Percentiles rank a stretch among this genome's conserved stretches.
phyloP scores from a whole-genome alignment of 2,113 vertebrate genomes.

The Crotalus helleri region DNA sequence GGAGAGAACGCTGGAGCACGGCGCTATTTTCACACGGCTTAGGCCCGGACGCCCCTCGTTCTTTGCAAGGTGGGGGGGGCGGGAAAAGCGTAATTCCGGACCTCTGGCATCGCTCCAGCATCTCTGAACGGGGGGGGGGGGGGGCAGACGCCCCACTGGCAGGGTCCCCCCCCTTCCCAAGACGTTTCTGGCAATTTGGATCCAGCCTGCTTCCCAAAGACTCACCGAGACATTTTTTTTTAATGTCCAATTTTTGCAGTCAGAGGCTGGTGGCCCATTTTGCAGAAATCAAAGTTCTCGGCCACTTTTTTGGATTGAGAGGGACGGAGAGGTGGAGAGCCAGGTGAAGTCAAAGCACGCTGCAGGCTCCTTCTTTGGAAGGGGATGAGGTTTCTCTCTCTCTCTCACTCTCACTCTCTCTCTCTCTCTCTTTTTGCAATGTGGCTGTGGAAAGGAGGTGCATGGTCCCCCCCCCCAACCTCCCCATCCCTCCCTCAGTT shows the following conservation, averaged over 20 bases:
- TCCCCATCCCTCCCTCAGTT: neutral
- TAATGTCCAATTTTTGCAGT: too few species aligned
- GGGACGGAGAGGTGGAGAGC: neutral
- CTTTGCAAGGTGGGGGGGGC: neutral
- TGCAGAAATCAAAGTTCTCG: too few species aligned
- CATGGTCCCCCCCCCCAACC: neutral
- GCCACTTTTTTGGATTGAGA: neutral
- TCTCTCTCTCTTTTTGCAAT: neutral
- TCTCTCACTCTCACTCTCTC: too few species aligned
- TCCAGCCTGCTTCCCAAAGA: neutral
- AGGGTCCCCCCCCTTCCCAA: too few species aligned
- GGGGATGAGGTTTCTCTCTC: too few species aligned
- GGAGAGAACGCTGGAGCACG: neutral
- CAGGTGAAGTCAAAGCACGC: neutral
- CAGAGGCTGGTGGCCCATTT: too few species aligned
- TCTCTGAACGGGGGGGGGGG: too few species aligned
- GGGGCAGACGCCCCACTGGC: accelerated
- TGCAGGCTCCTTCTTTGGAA: too few species aligned
- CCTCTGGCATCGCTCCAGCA: neutral
- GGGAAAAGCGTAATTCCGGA: neutral
- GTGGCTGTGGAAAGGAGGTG: too few species aligned
- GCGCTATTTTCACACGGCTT: neutral
- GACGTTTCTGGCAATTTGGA: neutral
- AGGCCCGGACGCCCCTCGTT: neutral
- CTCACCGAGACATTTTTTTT: neutral